Percentiles rank a stretch among this genome's conserved stretches.
These are phyloP conservation scores for Phortica magna DNA, from an alignment of 2,888 invertebrate genomes.

Conservation along the genomic window DNA sequence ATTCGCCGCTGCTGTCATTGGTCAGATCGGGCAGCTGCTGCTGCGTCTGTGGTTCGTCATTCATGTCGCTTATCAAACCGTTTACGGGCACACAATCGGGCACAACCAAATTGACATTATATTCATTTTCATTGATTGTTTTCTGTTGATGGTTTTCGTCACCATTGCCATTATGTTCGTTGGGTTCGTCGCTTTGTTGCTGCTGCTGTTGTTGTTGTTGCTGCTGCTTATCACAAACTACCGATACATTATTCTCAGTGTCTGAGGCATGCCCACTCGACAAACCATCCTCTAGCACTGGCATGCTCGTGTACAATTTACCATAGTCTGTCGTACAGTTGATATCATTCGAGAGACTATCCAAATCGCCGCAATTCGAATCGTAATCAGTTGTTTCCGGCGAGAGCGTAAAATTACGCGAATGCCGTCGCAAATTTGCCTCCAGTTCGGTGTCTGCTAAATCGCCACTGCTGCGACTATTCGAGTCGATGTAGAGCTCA, in stretches of 20 bases:
- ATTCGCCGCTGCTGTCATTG: conserved; percentile 1
- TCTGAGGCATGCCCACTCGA: conserved; percentile 97
- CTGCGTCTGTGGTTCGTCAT: conserved; percentile 37
- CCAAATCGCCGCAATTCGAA: conserved; percentile 87
- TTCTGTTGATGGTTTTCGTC: conserved; percentile 52
- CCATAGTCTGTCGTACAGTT: conserved; percentile 80
- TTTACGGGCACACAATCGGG: conserved; percentile 44
- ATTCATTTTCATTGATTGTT: conserved; percentile 60
- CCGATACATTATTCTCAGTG: conserved; percentile 86
- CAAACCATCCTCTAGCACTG: conserved; percentile 94
- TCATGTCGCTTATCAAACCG: conserved; percentile 48
- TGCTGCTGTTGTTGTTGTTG: conserved; percentile 47
- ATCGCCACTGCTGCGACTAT: conserved; percentile 77
- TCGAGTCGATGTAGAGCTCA: conserved; percentile 77
- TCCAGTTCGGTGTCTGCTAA: conserved; percentile 75
- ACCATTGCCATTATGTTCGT: conserved; percentile 48
- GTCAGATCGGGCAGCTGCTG: conserved; percentile 1
- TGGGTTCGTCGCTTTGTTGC: conserved; percentile 37
- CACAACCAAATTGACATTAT: conserved; percentile 51
- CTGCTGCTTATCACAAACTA: conserved; percentile 63
- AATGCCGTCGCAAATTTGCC: conserved; percentile 79
- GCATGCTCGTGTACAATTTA: conserved; percentile 88
- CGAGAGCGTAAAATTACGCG: conserved; percentile 92
- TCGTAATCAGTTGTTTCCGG: conserved; percentile 96
- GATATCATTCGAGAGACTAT: conserved; percentile 81